Evolutionary conservation across 2,888 invertebrate genomes (phyloP), one percentile per base, ranked within the genome.

Genomic region (Incurvaria masculella): DNA sequence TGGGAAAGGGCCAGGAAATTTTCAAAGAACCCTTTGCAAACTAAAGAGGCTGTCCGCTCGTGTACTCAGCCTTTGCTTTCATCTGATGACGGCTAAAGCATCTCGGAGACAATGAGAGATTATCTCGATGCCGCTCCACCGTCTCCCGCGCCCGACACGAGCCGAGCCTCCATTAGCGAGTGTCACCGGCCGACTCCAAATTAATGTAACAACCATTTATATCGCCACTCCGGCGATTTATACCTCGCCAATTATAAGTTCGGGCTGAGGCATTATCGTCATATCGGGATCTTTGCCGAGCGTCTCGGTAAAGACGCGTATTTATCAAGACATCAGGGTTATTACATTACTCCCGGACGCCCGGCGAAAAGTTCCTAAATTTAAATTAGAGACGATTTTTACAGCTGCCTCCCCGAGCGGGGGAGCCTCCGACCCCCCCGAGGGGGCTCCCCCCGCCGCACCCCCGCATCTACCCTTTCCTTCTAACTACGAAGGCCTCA

Each of bases 401-500:
- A 75, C 78, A 76, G 75, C 78, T 71, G 72, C 76, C 76, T 71
- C 75, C 74, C 69, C 59, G 53, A 61, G 65, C 66, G 66, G 65
- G 59, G 56, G 57, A 61, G 41, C 17, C 17, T 20, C 20, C 43
- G 11, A 6, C 21, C 17, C 20, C 43, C 21, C 16, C 43, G 17
- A n/a, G 21, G 19, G 17, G 18, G 20, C 23, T 23, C 5, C 5
- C 4, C 5, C 8, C 33, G 4, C 45, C 41, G 3, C 41, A 17
- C n/a, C 10, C 33, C 33, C 11, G 14, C 41, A 50, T 51, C 73
- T 79, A 75, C 79, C 79, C 79, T 79, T 79, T 79, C 76, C 79
- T 79, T 78, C 76, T 79, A 78, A 79, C 79, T 78, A 79, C 78
- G 79, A 79, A 75, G 78, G 79, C 79, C 79, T 79, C 79, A 79